A percentile compares a stretch with the other conserved stretches of the same genome.
phyloP scores from a whole-genome alignment of 2,113 vertebrate species.

The Tapirus terrestris region DNA sequence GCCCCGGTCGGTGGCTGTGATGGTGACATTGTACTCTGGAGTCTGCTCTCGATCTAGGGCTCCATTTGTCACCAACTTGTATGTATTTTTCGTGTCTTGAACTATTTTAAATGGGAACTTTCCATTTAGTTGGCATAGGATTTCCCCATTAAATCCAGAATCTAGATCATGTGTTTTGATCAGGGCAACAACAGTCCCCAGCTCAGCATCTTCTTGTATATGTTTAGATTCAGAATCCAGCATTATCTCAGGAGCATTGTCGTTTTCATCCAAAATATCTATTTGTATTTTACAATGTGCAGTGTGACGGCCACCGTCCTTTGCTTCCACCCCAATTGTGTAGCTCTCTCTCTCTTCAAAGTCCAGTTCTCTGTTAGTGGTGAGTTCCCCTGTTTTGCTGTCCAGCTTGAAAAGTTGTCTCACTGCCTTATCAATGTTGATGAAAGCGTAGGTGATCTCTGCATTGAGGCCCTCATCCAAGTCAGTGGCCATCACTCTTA shows the following conservation, averaged over 20 bases:
- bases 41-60: conserved; percentile 83
- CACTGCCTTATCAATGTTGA: neutral
- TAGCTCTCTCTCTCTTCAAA: conserved; percentile 75
- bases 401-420: conserved; percentile 63
- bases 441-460: conserved; percentile 73
- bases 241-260: conserved; percentile 79
- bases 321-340: conserved; percentile 70
- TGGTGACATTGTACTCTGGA: conserved; percentile 86
- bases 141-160: conserved; percentile 74
- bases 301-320: conserved; percentile 70
- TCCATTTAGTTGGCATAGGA: conserved; percentile 57
- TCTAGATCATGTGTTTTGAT: conserved; percentile 76
- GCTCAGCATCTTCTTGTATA: conserved; percentile 66
- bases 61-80: conserved; percentile 70
- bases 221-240: conserved; percentile 69
- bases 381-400: neutral
- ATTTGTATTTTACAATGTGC: conserved; percentile 68
- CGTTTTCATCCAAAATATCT: conserved; percentile 78
- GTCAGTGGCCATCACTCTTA: conserved; percentile 82
- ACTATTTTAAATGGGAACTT: conserved; percentile 70
- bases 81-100: conserved; percentile 72
- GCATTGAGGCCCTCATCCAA: conserved; percentile 80
- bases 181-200: conserved; percentile 70
- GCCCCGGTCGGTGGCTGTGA: conserved; percentile 84
- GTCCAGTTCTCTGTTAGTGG: neutral